A percentile compares a stretch with the other conserved stretches of the same genome.
phyloP scores from a whole-genome alignment of 2,888 invertebrate genomes.

The Drosophila incognita region DNA sequence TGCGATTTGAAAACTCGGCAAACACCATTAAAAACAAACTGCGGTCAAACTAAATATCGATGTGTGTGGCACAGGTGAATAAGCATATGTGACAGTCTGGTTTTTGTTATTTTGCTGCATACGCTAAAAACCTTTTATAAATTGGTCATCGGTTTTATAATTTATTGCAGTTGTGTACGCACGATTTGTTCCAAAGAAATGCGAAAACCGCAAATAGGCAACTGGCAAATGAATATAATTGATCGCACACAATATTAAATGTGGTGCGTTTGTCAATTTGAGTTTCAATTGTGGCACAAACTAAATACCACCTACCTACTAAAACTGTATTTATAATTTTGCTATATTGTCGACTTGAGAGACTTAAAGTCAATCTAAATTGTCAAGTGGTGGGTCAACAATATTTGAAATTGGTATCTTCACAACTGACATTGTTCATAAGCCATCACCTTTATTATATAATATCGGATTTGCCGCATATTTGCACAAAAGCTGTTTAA shows the following conservation, averaged over 20 bases:
- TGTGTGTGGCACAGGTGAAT: constrained; percentile 36
- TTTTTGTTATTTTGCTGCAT: constrained; percentile 23
- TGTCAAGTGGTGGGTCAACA: not conserved
- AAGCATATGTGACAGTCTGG: constrained; percentile 40
- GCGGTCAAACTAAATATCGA: constrained; percentile 78
- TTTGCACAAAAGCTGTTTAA: constrained; percentile 27
- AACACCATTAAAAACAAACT: constrained; percentile 76
- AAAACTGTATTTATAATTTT: not conserved
- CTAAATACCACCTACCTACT: not conserved
- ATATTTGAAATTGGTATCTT: not conserved
- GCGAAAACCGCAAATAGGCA: constrained; percentile 58
- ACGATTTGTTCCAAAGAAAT: constrained; percentile 45
- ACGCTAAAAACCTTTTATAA: constrained; percentile 62
- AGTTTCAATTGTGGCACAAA: not conserved
- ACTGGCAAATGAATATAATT: constrained; percentile 47
- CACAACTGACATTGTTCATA: not conserved
- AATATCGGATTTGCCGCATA: constrained; percentile 3
- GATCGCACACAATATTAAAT: constrained; percentile 43
- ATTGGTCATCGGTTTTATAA: constrained; percentile 59
- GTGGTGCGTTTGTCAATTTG: constrained; percentile 30
- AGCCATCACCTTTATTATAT: constrained; percentile 1
- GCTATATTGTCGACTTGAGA: not conserved
- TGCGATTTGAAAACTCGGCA: constrained; percentile 23
- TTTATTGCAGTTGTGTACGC: constrained; percentile 66
- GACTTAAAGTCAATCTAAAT: not conserved